Percentiles rank a stretch among this genome's conserved stretches.
Evolutionary conservation across 64 coral and sea anemone species (phyloP).

Genomic region (Acropora tenuis): DNA sequence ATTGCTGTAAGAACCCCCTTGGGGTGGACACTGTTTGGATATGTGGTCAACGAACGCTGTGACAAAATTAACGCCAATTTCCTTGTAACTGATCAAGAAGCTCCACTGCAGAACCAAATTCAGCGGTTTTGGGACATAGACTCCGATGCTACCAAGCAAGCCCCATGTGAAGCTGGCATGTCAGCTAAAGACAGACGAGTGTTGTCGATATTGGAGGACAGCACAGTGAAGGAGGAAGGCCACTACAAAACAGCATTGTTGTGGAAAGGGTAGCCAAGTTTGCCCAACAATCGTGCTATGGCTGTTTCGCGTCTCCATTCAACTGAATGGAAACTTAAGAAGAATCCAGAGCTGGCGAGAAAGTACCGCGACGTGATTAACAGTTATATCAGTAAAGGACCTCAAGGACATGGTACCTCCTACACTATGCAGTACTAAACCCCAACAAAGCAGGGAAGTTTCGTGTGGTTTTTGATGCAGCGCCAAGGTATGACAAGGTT

Average conservation of each 20-base stretch:
- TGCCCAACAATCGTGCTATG: constrained; percentile 50
- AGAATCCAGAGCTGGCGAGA: constrained; percentile 14
- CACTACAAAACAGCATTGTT: constrained; percentile 51
- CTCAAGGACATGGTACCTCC: constrained; percentile 49
- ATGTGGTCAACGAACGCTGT: background rate
- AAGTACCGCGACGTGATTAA: constrained; percentile 40
- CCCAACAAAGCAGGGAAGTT: constrained; percentile 65
- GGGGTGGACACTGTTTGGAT: constrained; percentile 41
- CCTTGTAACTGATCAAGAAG: background rate
- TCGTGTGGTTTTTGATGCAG: constrained; percentile 62
- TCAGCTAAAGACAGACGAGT: constrained; percentile 50
- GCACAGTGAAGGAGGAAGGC: constrained; percentile 6
- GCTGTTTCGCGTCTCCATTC: constrained; percentile 30
- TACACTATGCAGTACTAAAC: constrained; percentile 57
- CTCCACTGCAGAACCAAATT: constrained; percentile 19
- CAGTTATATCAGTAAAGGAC: constrained; percentile 18
- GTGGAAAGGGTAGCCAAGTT: constrained; percentile 5
- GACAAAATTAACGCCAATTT: background rate
- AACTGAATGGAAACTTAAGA: constrained; percentile 24
- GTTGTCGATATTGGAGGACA: constrained; percentile 15
- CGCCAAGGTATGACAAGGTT: constrained; percentile 35
- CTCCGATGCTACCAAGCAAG: constrained; percentile 15
- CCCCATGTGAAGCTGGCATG: background rate
- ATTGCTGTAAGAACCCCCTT: constrained; percentile 24
- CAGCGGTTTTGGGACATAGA: constrained; percentile 51